Evolutionary conservation across 2,888 invertebrate genomes (phyloP).

Genomic region (Azorinus chamasolen): DNA sequence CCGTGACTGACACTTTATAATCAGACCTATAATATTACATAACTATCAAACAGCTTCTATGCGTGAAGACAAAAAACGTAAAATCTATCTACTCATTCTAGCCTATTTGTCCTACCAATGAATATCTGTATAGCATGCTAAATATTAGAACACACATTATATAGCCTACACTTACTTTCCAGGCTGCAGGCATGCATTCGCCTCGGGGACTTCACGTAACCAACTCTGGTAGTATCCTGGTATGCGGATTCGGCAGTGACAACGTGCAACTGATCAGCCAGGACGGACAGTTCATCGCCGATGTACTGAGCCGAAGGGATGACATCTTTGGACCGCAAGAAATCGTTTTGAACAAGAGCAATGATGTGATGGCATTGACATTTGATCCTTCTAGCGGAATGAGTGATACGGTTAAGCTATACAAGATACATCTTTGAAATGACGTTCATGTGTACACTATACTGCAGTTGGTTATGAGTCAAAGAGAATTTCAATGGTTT

Average conservation of each 20-base stretch:
- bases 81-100: too few relatives aligned
- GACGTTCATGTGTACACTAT: too few relatives aligned
- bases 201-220: slow-evolving; percentile 65
- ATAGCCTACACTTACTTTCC: slow-evolving; percentile 20
- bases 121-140: too few relatives aligned
- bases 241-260: slow-evolving; percentile 70
- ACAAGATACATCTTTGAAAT: slow-evolving; percentile 10
- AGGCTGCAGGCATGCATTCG: slow-evolving; percentile 59
- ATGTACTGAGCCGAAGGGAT: slow-evolving; percentile 57
- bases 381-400: slow-evolving; percentile 69
- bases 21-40: too few relatives aligned
- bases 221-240: slow-evolving; percentile 49
- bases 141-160: too few relatives aligned
- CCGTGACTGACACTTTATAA: too few relatives aligned
- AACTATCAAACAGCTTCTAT: too few relatives aligned
- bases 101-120: too few relatives aligned
- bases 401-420: slow-evolving; percentile 59
- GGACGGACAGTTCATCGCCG: slow-evolving; percentile 53
- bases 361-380: slow-evolving; percentile 58
- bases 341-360: slow-evolving; percentile 45
- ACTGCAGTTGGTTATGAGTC: too few relatives aligned
- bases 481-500: too few relatives aligned
- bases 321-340: slow-evolving; percentile 69
- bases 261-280: slow-evolving; percentile 62
- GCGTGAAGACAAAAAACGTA: too few relatives aligned